Evolutionary conservation across 1,140 invertebrate genomes (phyloP), one percentile per base, ranked within the genome.

Genomic region (fruit fly (Drosophila melanogaster)): DNA sequence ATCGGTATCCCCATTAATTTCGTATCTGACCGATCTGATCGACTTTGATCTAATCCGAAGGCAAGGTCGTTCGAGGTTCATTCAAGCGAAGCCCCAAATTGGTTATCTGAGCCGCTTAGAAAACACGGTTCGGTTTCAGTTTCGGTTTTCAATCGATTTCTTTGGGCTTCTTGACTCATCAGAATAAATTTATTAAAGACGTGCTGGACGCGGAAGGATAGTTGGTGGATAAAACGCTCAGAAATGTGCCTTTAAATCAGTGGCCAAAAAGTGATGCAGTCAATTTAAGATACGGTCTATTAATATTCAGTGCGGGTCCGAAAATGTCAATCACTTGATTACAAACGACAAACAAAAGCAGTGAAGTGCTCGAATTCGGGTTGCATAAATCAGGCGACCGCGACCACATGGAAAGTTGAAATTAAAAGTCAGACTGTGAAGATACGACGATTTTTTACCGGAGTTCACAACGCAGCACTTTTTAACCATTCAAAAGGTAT

Each of bases 271-370:
- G 44, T 49, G 60, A 33, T 37, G 49, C 49, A 43, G 53, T 40
- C 40, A 47, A 14, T 35, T 35, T 12, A 50, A 59, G 70, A 49
- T 47, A 33, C 15, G n/a, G 69, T 49, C 69, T 73, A 73, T 74
- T 74, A 66, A 76, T 66, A 76, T 76, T 76, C 71, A 76, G 72
- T 76, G 74, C 67, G 69, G 53, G 72, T 72, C 51, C 72, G 51
- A 67, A 64, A 81, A 83, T 81, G 74, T 78, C 73, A 64, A 77
- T 74, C 62, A 78, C 79, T 62, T 81, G 79, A 81, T 81, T 83
- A 56, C 51, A 73, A 55, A 72, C 61, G 40, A 58, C 46, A 65
- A 56, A 60, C 60, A 61, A 54, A 77, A 57, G 54, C 71, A 70
- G 70, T 57, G 50, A 50, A 69, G 62, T 69, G 62, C 35, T 77